These are phyloP conservation scores for Danio kyathit DNA, from an alignment of 2,797 vertebrate genomes.

Conservation along the genomic window DNA sequence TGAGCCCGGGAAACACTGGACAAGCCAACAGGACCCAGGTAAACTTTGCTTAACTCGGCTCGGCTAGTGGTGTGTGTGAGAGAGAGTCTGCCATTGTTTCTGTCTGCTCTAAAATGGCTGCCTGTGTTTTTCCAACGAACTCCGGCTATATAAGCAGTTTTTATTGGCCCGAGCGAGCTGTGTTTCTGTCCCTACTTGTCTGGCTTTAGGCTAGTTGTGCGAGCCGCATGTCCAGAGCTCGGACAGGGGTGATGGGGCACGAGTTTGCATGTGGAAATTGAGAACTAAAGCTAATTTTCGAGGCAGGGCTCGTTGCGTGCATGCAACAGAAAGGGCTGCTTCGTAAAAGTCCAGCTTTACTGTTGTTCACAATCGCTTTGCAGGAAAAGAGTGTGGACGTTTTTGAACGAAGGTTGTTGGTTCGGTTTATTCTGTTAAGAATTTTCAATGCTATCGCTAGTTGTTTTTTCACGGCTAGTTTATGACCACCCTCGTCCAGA, in stretches of 20 bases:
- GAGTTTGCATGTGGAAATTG: slow-evolving; percentile 69
- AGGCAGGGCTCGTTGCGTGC: slow-evolving; percentile 46
- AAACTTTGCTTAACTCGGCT: slow-evolving; percentile 73
- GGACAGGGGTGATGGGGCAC: slow-evolving; percentile 67
- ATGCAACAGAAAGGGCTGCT: slow-evolving; percentile 59
- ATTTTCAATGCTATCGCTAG: not conserved
- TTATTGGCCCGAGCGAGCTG: slow-evolving; percentile 62
- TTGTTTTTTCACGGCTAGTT: not conserved
- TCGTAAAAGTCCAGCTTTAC: slow-evolving; percentile 26
- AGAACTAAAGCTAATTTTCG: slow-evolving; percentile 66
- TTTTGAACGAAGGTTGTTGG: not conserved
- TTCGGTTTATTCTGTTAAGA: not conserved
- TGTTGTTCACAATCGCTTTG: slow-evolving; percentile 13
- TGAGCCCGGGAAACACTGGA: slow-evolving; percentile 93
- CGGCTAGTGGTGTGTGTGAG: slow-evolving; percentile 56
- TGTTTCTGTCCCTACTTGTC: slow-evolving; percentile 46
- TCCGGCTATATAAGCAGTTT: slow-evolving; percentile 74
- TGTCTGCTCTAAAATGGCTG: slow-evolving; percentile 93
- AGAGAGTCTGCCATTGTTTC: slow-evolving; percentile 90
- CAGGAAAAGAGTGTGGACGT: not conserved
- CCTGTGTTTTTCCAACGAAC: slow-evolving; percentile 84
- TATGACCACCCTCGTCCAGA: not conserved
- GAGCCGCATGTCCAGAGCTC: slow-evolving; percentile 55
- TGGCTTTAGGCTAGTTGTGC: slow-evolving; percentile 58
- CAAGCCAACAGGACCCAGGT: slow-evolving; percentile 91